Percentiles rank a stretch among this genome's conserved stretches.
These are phyloP conservation scores for Zosterops pallidus DNA, from an alignment of 2,113 vertebrate genomes.

Conservation along the genomic window DNA sequence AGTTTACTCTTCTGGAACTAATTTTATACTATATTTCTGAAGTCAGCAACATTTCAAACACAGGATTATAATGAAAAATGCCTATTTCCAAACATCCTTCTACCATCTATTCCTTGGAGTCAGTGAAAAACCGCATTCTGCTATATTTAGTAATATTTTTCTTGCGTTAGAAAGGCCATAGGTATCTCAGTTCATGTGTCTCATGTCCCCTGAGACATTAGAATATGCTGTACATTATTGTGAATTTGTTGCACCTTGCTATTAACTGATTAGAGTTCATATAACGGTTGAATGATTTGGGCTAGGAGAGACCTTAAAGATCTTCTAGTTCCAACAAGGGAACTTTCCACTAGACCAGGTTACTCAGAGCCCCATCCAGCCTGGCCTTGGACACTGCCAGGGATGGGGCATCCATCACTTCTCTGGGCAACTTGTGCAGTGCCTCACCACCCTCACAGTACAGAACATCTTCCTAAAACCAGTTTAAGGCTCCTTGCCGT, in stretches of 20 bases:
- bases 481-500: not conserved
- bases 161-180: not conserved
- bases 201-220: not conserved
- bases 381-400: not conserved
- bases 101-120: not conserved
- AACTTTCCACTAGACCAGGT: not conserved
- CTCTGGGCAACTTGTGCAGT: not conserved
- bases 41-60: constrained; percentile 1
- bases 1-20: not conserved
- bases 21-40: not conserved
- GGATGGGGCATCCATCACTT: not conserved
- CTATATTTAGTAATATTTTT: not conserved
- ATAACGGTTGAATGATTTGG: rapidly evolving
- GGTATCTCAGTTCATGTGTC: not conserved
- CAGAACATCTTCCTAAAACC: not conserved
- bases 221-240: not conserved
- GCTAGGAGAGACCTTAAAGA: not conserved
- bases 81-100: not conserved
- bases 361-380: not conserved
- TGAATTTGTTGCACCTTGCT: not conserved
- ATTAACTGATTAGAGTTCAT: not conserved
- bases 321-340: not conserved
- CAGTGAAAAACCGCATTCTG: not conserved
- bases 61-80: not conserved
- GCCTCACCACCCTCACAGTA: not conserved